These are phyloP conservation scores for Drosophila mojavensis DNA, from an alignment of 1,140 invertebrate species.

Conservation along the genomic window DNA sequence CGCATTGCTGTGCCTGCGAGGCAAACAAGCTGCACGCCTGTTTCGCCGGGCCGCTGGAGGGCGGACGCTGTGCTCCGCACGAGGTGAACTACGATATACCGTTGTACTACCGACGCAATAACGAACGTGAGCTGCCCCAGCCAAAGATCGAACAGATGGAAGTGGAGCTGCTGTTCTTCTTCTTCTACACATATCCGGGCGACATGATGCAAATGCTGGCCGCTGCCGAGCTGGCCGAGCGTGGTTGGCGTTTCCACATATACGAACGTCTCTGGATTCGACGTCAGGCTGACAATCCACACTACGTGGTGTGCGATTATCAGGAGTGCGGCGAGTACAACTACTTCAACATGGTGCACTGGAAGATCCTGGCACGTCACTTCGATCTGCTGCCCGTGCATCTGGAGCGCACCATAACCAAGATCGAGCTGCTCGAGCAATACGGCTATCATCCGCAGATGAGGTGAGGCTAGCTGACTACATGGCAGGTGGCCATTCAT, in stretches of 20 bases:
- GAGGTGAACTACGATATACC: conserved; percentile 32
- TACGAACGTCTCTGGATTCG: conserved; percentile 52
- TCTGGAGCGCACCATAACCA: conserved; percentile 57
- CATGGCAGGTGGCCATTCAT: background rate
- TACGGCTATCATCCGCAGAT: conserved; percentile 66
- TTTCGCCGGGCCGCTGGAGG: conserved; percentile 40
- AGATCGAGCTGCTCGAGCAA: conserved; percentile 44
- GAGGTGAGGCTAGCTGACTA: conserved; percentile 19
- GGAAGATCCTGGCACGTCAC: conserved; percentile 47
- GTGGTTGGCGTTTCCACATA: conserved; percentile 64
- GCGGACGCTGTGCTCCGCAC: conserved; percentile 24
- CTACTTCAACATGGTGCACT: conserved; percentile 65
- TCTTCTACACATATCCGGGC: conserved; percentile 60
- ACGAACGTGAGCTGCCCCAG: conserved; percentile 20
- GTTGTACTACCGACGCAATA: background rate
- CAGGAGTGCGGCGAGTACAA: conserved; percentile 67
- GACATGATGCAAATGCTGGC: conserved; percentile 71
- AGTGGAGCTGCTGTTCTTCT: conserved; percentile 59
- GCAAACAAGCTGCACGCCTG: conserved; percentile 27
- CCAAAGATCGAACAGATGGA: conserved; percentile 63
- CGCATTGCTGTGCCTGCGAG: background rate
- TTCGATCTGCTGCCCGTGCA: conserved; percentile 54
- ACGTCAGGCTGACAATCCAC: conserved; percentile 58
- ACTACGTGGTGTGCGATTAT: conserved; percentile 37
- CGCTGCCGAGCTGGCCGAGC: conserved; percentile 63